Evolutionary conservation across 2,113 vertebrate genomes (phyloP).

Genomic region (Cyphomyrus plagiostoma): DNA sequence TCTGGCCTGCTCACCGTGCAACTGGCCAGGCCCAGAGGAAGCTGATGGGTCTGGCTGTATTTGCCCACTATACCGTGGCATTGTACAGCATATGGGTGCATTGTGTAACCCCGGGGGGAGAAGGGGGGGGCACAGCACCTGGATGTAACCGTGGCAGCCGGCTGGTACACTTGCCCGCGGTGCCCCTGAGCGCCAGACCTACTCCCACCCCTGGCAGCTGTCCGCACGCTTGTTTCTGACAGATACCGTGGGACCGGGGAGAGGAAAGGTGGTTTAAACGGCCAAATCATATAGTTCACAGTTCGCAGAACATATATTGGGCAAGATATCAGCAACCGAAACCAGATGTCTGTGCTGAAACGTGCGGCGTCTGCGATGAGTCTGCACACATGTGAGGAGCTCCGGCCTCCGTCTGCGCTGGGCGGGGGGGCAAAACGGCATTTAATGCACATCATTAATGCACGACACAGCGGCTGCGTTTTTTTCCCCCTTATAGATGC

Average conservation of each 20-base stretch:
- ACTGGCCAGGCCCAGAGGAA: not conserved
- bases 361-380: not conserved
- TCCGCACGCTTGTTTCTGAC: constrained; percentile 1
- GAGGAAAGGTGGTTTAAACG: constrained; percentile 26
- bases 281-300: constrained; percentile 17
- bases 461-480: not conserved
- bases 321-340: constrained; percentile 26
- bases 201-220: not conserved
- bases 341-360: constrained; percentile 18
- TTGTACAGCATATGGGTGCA: not conserved
- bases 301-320: constrained; percentile 24
- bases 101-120: not conserved
- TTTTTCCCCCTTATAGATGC: not conserved
- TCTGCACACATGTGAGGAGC: not conserved
- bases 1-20: not conserved
- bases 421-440: not conserved
- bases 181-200: not conserved
- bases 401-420: not conserved
- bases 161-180: not conserved
- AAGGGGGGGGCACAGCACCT: not conserved
- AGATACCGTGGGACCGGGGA: constrained; percentile 17
- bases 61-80: not conserved
- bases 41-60: not conserved
- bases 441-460: not conserved
- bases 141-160: not conserved